Percentiles rank a stretch among this genome's conserved stretches.
These are phyloP conservation scores for Orussus abietinus DNA, from an alignment of 1,140 invertebrate genomes.

Conservation along the genomic window DNA sequence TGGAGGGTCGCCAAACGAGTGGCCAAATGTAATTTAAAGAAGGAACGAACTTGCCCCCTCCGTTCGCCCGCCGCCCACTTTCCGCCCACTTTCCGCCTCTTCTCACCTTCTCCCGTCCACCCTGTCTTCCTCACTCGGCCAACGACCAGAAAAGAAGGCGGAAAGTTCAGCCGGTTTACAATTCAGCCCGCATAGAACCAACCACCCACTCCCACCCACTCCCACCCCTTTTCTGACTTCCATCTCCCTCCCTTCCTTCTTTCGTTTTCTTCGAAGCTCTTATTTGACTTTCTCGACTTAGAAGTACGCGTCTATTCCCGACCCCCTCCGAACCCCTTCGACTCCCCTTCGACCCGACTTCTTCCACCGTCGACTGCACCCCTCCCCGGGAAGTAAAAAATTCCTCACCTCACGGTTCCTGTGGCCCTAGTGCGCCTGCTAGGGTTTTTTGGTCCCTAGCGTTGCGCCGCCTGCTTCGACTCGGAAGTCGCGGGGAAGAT, in stretches of 20 bases:
- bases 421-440: no score
- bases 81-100: slow-evolving; percentile 18
- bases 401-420: no score
- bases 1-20: slow-evolving; percentile 35
- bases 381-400: no score
- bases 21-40: slow-evolving; percentile 49
- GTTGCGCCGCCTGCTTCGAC: no score
- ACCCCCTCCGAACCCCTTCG: neutral
- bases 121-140: slow-evolving; percentile 15
- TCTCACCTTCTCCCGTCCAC: slow-evolving; percentile 1
- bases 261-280: slow-evolving; percentile 5
- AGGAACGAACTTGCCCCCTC: slow-evolving; percentile 33
- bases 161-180: slow-evolving; percentile 38
- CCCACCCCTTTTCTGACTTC: slow-evolving; percentile 6
- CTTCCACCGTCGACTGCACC: neutral
- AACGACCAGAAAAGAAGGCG: slow-evolving; percentile 35
- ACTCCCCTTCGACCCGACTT: neutral
- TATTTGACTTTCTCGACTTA: slow-evolving; percentile 27
- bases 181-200: slow-evolving; percentile 38
- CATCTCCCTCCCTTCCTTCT: slow-evolving; percentile 4
- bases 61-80: slow-evolving; percentile 15
- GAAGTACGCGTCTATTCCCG: slow-evolving; percentile 9
- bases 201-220: slow-evolving; percentile 5
- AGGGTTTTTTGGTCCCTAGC: no score
- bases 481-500: no score